Evolutionary conservation across 2,888 invertebrate genomes (phyloP).

Genomic region (Drosophila kambysellisi): DNA sequence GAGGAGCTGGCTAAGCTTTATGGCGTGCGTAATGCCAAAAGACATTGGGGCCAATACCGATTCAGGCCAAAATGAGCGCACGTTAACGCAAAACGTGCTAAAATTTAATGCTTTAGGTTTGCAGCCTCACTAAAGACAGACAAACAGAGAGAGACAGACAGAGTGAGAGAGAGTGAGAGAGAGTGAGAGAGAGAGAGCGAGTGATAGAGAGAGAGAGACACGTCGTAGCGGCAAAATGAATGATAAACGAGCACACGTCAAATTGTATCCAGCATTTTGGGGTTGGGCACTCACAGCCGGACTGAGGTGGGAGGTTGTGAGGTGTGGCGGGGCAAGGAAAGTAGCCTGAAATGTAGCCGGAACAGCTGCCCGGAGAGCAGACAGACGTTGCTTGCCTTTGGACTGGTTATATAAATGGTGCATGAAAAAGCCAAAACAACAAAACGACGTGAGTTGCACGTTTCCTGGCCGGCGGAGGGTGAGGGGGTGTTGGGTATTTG

Average conservation of each 20-base stretch:
- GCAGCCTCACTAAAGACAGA: conserved; percentile 8
- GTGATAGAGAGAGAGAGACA: neutral
- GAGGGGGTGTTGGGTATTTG: neutral
- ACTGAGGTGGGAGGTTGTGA: neutral
- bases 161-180: neutral
- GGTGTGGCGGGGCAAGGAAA: neutral
- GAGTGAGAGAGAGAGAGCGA: neutral
- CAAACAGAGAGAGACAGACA: neutral
- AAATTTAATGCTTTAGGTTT: conserved; percentile 79
- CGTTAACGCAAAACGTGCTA: conserved; percentile 78
- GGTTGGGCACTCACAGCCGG: neutral
- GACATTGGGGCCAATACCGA: conserved; percentile 49
- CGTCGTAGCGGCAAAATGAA: conserved; percentile 75
- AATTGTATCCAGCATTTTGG: conserved; percentile 51
- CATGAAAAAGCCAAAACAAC: conserved; percentile 81
- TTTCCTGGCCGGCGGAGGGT: conserved; percentile 21
- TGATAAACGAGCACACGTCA: conserved; percentile 83
- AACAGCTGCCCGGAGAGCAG: conserved; percentile 60
- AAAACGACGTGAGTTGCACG: conserved; percentile 78
- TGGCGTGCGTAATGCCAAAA: conserved; percentile 78
- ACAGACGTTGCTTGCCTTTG: conserved; percentile 34
- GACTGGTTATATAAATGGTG: conserved; percentile 76
- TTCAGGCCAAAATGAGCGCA: conserved; percentile 70
- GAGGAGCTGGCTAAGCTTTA: conserved; percentile 73
- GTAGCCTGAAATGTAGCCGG: conserved; percentile 32